Evolutionary conservation across 2,113 vertebrate genomes (phyloP).

Genomic region (Serinus canaria): DNA sequence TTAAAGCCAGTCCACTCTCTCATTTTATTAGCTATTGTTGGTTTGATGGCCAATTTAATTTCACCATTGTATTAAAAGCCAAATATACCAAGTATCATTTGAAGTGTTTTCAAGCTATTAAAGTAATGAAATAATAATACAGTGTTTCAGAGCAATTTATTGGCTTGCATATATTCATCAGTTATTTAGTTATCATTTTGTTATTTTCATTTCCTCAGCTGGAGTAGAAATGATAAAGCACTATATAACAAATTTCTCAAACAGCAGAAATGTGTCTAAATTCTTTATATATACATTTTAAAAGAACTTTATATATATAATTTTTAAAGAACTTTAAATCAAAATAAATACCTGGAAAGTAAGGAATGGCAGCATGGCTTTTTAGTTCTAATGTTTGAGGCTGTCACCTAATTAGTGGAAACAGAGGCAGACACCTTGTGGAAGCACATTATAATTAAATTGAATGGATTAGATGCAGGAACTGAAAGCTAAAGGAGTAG

Average conservation of each 20-base stretch:
- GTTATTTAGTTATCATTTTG: not conserved
- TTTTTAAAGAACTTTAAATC: not conserved
- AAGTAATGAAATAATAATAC: constrained; percentile 55
- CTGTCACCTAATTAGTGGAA: not conserved
- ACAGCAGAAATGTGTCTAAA: not conserved
- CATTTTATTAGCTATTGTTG: constrained; percentile 44
- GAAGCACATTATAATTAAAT: not conserved
- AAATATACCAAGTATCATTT: constrained; percentile 40
- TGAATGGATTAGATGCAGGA: not conserved
- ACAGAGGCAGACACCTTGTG: not conserved
- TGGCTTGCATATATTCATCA: not conserved
- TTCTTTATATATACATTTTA: not conserved
- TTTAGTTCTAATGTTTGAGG: not conserved
- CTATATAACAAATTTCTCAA: not conserved
- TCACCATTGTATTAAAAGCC: constrained; percentile 40
- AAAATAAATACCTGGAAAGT: not conserved
- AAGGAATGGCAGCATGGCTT: not conserved
- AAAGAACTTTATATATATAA: not conserved
- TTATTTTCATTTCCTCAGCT: not conserved
- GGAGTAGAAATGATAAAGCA: not conserved
- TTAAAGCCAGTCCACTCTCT: constrained; percentile 41
- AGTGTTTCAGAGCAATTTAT: constrained; percentile 24
- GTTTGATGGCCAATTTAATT: constrained; percentile 62
- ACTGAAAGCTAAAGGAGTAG: not conserved
- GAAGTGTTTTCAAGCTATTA: constrained; percentile 39